Percentiles rank a stretch among this genome's conserved stretches.
Conservation (phyloP, 2,888 invertebrate genomes). For the Griposia aprilina region DNA sequence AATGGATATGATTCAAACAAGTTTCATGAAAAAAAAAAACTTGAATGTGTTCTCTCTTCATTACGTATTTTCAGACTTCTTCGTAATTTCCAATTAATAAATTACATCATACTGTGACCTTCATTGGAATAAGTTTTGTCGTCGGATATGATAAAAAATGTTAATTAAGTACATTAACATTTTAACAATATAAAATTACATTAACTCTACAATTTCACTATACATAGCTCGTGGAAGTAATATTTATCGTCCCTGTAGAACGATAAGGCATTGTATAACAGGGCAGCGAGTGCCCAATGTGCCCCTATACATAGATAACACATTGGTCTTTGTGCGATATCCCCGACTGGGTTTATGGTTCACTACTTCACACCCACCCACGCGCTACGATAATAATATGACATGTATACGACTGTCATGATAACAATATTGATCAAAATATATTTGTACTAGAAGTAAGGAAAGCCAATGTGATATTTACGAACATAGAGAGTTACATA, state of each 20-base stretch:
- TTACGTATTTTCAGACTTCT: slow-evolving; percentile 14
- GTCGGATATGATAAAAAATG: slow-evolving; percentile 52
- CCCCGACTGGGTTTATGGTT: slow-evolving; percentile 69
- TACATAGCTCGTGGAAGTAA: slow-evolving; percentile 29
- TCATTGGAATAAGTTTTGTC: slow-evolving; percentile 42
- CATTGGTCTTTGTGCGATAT: slow-evolving; percentile 67
- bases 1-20: slow-evolving; percentile 1
- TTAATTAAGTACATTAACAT: slow-evolving; percentile 49
- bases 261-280: slow-evolving; percentile 55
- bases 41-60: not conserved
- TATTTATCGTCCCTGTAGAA: slow-evolving; percentile 37
- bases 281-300: slow-evolving; percentile 52
- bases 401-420: slow-evolving; percentile 56
- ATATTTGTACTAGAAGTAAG: slow-evolving; percentile 19
- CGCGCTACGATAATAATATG: slow-evolving; percentile 70
- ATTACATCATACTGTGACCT: slow-evolving; percentile 42
- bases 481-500: slow-evolving; percentile 4
- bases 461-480: slow-evolving; percentile 33
- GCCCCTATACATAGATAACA: slow-evolving; percentile 64
- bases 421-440: slow-evolving; percentile 64
- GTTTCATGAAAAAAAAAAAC: slow-evolving; percentile 10
- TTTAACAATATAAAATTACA: slow-evolving; percentile 55
- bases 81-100: slow-evolving; percentile 25
- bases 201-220: slow-evolving; percentile 37
- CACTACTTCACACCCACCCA: slow-evolving; percentile 71